Base-by-base conservation (phyloP, 64 coral and sea anemone species). In the Montipora cactus region DNA sequence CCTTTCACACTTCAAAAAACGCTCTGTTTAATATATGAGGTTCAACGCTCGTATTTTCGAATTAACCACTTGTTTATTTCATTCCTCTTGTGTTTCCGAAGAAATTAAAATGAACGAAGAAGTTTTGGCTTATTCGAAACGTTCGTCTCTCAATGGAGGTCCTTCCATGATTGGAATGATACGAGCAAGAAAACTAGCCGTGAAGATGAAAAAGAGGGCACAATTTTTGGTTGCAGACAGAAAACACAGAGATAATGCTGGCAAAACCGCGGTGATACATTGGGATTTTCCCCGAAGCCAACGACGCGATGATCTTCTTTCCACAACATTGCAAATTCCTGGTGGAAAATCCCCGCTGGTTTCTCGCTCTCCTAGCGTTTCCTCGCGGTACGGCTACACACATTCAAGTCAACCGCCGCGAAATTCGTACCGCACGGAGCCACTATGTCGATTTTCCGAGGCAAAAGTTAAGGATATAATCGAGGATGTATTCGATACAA, bases 151-250 rank as follows among this genome's bases (percentile, higher is more conserved):
- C 16, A 66, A 57, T 8, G 92, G 93, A 14, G 93, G 96, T 7
- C 83, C 96, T 4, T 89, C 88, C 5, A 92, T 99, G 92, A 96
- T 99, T 49, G 98, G 98, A 18, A 99, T 99, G 98, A 99, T 99
- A 19, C 75, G 95, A 45, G 98, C 98, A 4, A 88, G 98, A 57
- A 99, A 99, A 89, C 85, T 99, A 3, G 98, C 98, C 5, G 85
- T 91, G 1, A 99, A 99, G 58, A 87, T 99, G 19, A 99, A 99
- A 79, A 96, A 89, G 50, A 88, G 98, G 61, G 98, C 98, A 18
- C 95, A 96, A 20, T 99, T 99, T 93, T 76, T 99, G 25, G 98
- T 99, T 2, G 80, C 89, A 4, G 95, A 99, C 23, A 96, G 80
- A 78, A 90, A 79, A 4, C 89, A 84, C 20, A 68, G 84, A 44